Evolutionary conservation across 2,888 invertebrate genomes (phyloP).

Genomic region (Leptura quadrifasciata): DNA sequence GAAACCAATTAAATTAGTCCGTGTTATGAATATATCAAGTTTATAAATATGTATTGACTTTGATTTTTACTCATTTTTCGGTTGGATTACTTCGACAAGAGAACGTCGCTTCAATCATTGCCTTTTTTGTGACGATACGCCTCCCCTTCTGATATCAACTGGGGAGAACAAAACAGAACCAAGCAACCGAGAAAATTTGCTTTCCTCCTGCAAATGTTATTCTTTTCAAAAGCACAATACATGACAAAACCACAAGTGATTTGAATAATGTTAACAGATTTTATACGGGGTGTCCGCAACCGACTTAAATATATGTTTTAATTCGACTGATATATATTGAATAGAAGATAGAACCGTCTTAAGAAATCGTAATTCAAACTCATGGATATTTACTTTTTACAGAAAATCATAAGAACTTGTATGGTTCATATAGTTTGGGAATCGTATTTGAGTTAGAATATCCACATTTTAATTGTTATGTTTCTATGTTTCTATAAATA

Average conservation of each 20-base stretch:
- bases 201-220: constrained; percentile 47
- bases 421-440: too few relatives aligned
- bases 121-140: constrained; percentile 51
- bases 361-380: too few relatives aligned
- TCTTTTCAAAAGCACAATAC: constrained; percentile 45
- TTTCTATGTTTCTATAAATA: too few relatives aligned
- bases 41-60: constrained; percentile 67
- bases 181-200: constrained; percentile 52
- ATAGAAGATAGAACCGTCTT: too few relatives aligned
- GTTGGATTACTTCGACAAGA: constrained; percentile 64
- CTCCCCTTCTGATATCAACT: constrained; percentile 47
- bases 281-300: background rate
- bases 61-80: constrained; percentile 68
- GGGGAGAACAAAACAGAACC: constrained; percentile 47
- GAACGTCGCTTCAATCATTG: constrained; percentile 62
- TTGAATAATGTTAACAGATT: constrained; percentile 40
- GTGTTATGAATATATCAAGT: constrained; percentile 68
- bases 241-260: constrained; percentile 46
- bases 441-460: too few relatives aligned
- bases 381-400: too few relatives aligned
- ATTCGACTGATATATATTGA: too few relatives aligned
- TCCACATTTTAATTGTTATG: too few relatives aligned
- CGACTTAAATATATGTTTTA: background rate
- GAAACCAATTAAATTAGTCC: constrained; percentile 69
- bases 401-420: too few relatives aligned